Percentiles rank a stretch among this genome's conserved stretches.
phyloP scores from a whole-genome alignment of 2,888 invertebrate species.

The Spialia ferax region DNA sequence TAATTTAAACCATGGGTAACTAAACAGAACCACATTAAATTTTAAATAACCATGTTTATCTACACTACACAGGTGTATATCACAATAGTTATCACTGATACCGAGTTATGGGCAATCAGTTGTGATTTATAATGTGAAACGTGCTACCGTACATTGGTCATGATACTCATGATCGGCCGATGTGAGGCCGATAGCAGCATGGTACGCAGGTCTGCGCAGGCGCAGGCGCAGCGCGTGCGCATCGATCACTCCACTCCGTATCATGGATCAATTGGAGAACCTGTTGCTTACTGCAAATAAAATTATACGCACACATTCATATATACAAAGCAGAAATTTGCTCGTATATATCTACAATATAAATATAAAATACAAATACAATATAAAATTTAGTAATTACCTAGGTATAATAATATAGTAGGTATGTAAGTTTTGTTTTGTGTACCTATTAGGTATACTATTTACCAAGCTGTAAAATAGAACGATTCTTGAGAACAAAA shows the following conservation, averaged over 20 bases:
- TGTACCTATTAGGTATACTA: too few relatives aligned
- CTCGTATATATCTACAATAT: too few relatives aligned
- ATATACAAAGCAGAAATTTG: too few relatives aligned
- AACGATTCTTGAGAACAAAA: too few relatives aligned
- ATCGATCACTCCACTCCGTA: constrained; percentile 61
- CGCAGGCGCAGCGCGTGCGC: constrained; percentile 56
- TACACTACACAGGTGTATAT: too few relatives aligned
- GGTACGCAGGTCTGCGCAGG: constrained; percentile 37
- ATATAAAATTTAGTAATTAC: too few relatives aligned
- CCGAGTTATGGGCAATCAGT: constrained; percentile 69
- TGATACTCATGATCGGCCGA: constrained; percentile 46
- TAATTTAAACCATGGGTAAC: background rate
- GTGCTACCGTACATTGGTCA: constrained; percentile 63
- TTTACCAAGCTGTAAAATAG: too few relatives aligned
- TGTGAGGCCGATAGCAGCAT: constrained; percentile 34
- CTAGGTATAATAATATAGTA: background rate
- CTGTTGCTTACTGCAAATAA: constrained; percentile 36
- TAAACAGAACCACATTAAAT: background rate
- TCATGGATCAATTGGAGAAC: constrained; percentile 52
- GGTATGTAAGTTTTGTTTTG: too few relatives aligned
- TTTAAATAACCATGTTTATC: background rate
- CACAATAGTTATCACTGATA: constrained; percentile 70
- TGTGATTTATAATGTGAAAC: constrained; percentile 70
- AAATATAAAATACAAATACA: too few relatives aligned
- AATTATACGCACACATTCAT: constrained; percentile 22